Evolutionary conservation across 2,113 vertebrate genomes (phyloP).

Genomic region (Fregata magnificens): DNA sequence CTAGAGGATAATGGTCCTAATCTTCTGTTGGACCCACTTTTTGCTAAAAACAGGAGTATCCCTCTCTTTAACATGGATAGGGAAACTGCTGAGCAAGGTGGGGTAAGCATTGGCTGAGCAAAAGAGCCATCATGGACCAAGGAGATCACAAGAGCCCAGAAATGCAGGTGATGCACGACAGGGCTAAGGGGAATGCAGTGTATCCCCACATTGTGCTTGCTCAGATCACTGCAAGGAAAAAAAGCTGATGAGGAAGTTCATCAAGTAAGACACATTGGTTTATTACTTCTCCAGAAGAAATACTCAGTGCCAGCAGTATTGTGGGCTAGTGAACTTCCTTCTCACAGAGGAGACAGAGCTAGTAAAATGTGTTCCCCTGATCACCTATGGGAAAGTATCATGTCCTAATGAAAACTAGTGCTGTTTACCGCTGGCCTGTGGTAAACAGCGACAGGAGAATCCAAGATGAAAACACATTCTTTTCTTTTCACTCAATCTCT

Average conservation of each 20-base stretch:
- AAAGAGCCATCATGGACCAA: background rate
- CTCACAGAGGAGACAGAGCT: background rate
- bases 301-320: background rate
- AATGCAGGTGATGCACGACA: background rate
- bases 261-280: background rate
- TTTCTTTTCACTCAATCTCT: background rate
- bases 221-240: background rate
- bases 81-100: background rate
- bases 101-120: background rate
- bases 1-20: background rate
- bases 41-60: background rate
- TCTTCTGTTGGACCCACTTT: background rate
- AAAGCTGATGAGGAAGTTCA: background rate
- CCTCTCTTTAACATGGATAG: background rate
- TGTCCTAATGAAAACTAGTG: background rate
- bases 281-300: background rate
- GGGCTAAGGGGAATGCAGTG: background rate
- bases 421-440: background rate
- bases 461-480: background rate
- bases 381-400: background rate
- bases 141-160: background rate
- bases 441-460: background rate
- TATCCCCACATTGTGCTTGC: background rate
- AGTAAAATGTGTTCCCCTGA: background rate
- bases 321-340: background rate